Evolutionary conservation across 2,113 vertebrate genomes (phyloP), one percentile per base, ranked within the genome.

Genomic region (Myotis brandtii): DNA sequence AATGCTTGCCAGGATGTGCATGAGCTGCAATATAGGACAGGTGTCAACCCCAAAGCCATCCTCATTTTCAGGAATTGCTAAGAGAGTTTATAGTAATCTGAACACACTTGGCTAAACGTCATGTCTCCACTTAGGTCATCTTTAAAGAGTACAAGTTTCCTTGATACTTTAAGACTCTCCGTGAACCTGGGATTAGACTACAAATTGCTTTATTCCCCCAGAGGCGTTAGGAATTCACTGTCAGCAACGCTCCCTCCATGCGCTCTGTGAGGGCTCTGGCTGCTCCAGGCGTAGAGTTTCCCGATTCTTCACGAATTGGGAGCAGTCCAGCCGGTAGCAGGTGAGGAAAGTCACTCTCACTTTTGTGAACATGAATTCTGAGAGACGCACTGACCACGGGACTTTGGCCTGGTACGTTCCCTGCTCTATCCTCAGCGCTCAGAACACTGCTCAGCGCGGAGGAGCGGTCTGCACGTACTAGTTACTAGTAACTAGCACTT

Each of bases 171-270:
- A 93, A 93, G 32, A 77, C 54, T 76, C 72, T 77, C 94, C 13
- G 86, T 75, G 80, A 89, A 92, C 86, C 89, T 95, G 48, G 75
- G 92, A 96, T 92, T 95, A 82, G 69, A 86, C 70, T 72, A 89
- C 69, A 93, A 89, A 95, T 83, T 92, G 66, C 46, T 92, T 86
- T 40, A 50, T 92, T 83, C 11, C 21, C 69, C 48, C 20, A 25
- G 12, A 54, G 79, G 17, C n/a, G 81, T 95, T 27, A 80, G 59
- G 14, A 95, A 93, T 73, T 92, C 70, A 62, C 48, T 52, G 72
- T 81, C 46, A 94, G 40, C 43, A 64, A 72, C n/a, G 4, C 64
- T 79, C 18, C 67, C 32, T 27, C 50, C 2, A 0, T 62, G 17
- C 0, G 34, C n/a, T 77, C 52, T 72, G 79, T 93, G 86, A 90